Percentiles rank a stretch among this genome's conserved stretches.
Conservation (phyloP, 2,888 invertebrate genomes). For the Helleia helle region DNA sequence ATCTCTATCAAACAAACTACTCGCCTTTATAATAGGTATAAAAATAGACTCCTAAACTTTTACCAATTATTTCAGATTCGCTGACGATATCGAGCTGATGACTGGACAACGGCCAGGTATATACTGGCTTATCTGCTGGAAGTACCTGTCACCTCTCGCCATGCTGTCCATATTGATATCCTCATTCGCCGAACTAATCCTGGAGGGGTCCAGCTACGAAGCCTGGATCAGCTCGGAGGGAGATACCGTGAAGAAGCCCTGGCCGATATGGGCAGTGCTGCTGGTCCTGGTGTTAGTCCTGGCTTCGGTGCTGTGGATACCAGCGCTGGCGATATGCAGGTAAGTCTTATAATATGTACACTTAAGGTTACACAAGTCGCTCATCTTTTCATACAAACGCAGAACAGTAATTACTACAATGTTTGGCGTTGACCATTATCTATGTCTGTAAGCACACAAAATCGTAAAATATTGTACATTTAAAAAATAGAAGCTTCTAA, state of each 20-base stretch:
- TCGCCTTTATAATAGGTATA: no score
- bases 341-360: no score
- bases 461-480: no score
- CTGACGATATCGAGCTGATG: constrained; percentile 96
- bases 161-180: constrained; percentile 90
- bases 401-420: no score
- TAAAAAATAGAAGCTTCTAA: no score
- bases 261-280: constrained; percentile 90
- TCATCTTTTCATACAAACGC: no score
- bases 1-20: no score
- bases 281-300: constrained; percentile 83
- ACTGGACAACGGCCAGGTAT: constrained; percentile 90
- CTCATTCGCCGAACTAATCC: constrained; percentile 85
- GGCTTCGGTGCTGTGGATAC: constrained; percentile 91
- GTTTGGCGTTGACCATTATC: no score
- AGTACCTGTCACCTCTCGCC: constrained; percentile 91
- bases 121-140: constrained; percentile 97
- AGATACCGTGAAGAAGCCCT: constrained; percentile 82
- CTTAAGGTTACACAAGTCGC: no score
- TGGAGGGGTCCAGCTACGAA: constrained; percentile 87
- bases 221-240: constrained; percentile 87
- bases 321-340: constrained; percentile 86
- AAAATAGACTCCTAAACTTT: no score
- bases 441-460: no score
- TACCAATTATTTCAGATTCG: constrained; percentile 83